Evolutionary conservation across 2,113 vertebrate species (phyloP), one percentile per base, ranked within the genome.

Genomic region (Microcebus lehilahytsara): DNA sequence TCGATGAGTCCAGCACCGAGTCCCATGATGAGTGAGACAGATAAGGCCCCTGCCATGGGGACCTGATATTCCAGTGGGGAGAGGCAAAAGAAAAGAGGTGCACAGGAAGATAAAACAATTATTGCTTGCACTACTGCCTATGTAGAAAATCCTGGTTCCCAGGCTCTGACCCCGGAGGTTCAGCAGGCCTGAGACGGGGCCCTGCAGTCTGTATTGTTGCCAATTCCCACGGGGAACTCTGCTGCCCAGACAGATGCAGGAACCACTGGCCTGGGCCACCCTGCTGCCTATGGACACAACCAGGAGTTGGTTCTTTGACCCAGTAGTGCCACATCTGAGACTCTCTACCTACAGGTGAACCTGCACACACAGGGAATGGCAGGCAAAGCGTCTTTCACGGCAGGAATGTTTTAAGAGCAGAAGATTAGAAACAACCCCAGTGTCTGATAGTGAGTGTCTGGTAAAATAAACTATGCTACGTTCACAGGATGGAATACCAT

Each of bases 401-500:
- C 6, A 37, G 51, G 4, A 11, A 30, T 58, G 12, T 32, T 56
- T 13, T 32, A 58, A 19, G 37, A 74, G 51, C 46, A 58, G 32
- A 74, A 30, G 14, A 83, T 67, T 19, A 51, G 49, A 67, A 46
- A 25, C 1, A 22, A 27, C 27, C 17, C 20, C 66, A 23, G 53
- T 20, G 80, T 53, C 23, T 10, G 3, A 20, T 20, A 42, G 9
- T 5, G 46, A 53, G 56, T 14, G 37, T 25, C 46, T 20, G n/a
- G 60, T 23, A 51, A 40, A 25, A 78, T 14, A 85, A 6, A 40
- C 4, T 13, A 6, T 22, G 27, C 17, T 40, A 40, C 2, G 6
- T 14, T 32, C 19, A 6, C 13, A 1, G 0, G 0, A 0, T 6
- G 14, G 49, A 72, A 30, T 49, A 75, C 17, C 34, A 19, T 1